A percentile compares a stretch with the other conserved stretches of the same genome.
Conservation (phyloP, 2,888 invertebrate species). For the Clunio marinus region DNA sequence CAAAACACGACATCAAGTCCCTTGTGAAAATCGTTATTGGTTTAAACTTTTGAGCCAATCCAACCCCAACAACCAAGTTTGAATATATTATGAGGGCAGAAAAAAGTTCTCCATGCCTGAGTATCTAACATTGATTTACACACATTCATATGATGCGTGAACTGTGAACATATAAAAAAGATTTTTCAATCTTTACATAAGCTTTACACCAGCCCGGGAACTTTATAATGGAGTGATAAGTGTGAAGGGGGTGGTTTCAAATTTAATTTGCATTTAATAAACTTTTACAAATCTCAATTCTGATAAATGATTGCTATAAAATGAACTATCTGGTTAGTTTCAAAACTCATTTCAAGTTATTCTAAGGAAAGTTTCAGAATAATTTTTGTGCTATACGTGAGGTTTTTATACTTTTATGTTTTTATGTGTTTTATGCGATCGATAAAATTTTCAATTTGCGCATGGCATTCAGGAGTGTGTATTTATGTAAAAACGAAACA, state of each 20-base stretch:
- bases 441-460: conserved; percentile 39
- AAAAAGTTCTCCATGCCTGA: conserved; percentile 32
- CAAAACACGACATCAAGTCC: conserved; percentile 11
- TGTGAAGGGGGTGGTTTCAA: not conserved
- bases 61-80: conserved; percentile 31
- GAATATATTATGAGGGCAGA: conserved; percentile 36
- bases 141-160: conserved; percentile 36
- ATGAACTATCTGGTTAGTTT: not conserved
- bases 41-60: conserved; percentile 35
- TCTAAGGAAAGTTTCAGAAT: not conserved
- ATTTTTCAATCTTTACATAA: conserved; percentile 2
- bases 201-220: not conserved
- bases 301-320: not conserved
- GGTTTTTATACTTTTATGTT: conserved; percentile 36
- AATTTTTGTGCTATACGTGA: conserved; percentile 15
- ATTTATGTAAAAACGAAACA: conserved; percentile 38
- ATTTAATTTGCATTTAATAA: not conserved
- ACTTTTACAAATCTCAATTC: conserved; percentile 21
- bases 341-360: conserved; percentile 20
- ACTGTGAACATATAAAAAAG: conserved; percentile 36
- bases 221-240: not conserved
- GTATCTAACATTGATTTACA: conserved; percentile 38
- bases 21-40: conserved; percentile 35
- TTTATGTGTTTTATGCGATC: conserved; percentile 38
- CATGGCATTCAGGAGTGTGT: conserved; percentile 38